Evolutionary conservation across 2,797 vertebrate genomes (phyloP).

Genomic region (Scyliorhinus canicula): DNA sequence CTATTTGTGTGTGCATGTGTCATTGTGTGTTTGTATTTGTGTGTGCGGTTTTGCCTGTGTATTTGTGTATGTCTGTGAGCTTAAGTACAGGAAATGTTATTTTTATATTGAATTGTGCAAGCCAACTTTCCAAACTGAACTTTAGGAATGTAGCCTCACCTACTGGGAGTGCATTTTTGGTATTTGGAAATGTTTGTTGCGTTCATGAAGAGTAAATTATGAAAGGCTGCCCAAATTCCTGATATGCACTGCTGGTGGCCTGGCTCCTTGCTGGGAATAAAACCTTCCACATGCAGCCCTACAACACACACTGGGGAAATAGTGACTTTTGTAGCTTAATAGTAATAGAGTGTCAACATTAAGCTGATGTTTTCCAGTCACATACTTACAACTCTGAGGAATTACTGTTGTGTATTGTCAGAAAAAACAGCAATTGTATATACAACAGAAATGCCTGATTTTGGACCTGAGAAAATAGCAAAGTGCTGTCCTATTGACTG

Average conservation of each 20-base stretch:
- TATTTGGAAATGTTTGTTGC: neutral
- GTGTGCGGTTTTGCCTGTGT: neutral
- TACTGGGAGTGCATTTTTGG: neutral
- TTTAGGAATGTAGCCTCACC: neutral
- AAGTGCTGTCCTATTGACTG: too few relatives aligned
- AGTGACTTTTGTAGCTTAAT: constrained; percentile 12
- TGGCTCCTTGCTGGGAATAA: neutral
- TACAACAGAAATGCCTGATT: neutral
- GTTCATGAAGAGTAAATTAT: neutral
- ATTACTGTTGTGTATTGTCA: constrained; percentile 26
- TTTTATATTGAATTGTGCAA: neutral
- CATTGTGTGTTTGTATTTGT: neutral
- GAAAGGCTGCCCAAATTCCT: neutral
- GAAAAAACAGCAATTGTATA: constrained; percentile 12
- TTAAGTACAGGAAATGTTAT: neutral
- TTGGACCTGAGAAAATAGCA: neutral
- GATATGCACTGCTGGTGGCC: constrained; percentile 21
- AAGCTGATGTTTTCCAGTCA: constrained; percentile 31
- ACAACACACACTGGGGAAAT: neutral
- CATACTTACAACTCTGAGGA: neutral
- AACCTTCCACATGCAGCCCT: neutral
- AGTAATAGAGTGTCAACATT: neutral
- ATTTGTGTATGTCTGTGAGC: neutral
- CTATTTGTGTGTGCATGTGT: too few relatives aligned
- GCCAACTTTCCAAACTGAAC: neutral